Percentiles rank a stretch among this genome's conserved stretches.
Evolutionary conservation across 2,888 invertebrate genomes (phyloP).

Genomic region (Coelinius sp.): DNA sequence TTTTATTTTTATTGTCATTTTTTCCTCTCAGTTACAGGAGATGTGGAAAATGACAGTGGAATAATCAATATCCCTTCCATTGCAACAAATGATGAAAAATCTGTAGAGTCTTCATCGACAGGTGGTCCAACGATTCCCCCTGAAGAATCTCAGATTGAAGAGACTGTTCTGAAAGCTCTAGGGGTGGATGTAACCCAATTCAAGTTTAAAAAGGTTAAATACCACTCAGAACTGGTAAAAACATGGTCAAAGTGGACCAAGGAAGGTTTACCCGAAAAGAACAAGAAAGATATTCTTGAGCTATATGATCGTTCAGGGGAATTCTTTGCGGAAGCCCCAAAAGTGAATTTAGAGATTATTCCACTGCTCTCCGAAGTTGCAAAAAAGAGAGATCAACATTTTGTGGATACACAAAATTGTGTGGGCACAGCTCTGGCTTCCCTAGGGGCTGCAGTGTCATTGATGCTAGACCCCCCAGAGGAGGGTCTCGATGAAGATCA

Average conservation of each 20-base stretch:
- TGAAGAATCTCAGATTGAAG: not conserved
- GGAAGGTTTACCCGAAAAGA: conserved; percentile 32
- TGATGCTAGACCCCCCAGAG: conserved; percentile 27
- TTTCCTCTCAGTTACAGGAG: not conserved
- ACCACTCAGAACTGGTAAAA: conserved; percentile 34
- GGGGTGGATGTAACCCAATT: not conserved
- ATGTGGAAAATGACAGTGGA: not conserved
- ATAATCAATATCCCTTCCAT: not conserved
- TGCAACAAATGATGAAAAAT: not conserved
- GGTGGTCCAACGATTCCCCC: not conserved
- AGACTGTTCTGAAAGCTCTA: not conserved
- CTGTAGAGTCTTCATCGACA: not conserved
- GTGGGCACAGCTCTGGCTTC: conserved; percentile 37
- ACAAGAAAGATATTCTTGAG: conserved; percentile 28
- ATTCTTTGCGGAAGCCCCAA: conserved; percentile 33
- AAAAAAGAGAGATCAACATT: conserved; percentile 33
- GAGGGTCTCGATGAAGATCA: conserved; percentile 8
- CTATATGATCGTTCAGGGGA: conserved; percentile 43
- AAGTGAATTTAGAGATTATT: conserved; percentile 37
- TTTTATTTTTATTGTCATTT: too few species aligned
- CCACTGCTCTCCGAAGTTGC: conserved; percentile 32
- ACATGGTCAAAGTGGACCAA: conserved; percentile 30
- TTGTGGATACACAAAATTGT: conserved; percentile 35
- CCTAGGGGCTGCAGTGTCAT: conserved; percentile 34
- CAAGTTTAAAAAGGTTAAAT: conserved; percentile 19